Evolutionary conservation across 1,140 invertebrate genomes (phyloP), one percentile per base, ranked within the genome.

Genomic region (Triops longicaudatus): DNA sequence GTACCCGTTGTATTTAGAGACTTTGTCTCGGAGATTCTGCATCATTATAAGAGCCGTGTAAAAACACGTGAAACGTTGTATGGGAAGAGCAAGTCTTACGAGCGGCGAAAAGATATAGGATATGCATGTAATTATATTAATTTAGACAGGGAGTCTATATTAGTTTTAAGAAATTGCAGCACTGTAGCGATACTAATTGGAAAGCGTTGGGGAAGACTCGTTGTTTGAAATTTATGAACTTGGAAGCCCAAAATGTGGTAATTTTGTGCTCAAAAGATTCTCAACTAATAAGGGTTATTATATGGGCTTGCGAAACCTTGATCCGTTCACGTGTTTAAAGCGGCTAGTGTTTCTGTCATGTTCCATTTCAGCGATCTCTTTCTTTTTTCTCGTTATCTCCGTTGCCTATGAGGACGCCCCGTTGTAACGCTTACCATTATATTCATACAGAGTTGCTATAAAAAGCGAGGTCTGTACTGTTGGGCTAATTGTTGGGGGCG

Each of bases 401-500:
- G 31, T 37, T 37, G 31, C n/a, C 50, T 63, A 14, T 63, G 14
- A 0, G 1, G 50, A 63, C 50, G 50, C 50, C 50, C 50, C 50
- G 7, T 63, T 63, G 14, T 22, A 63, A 63, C n/a, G 50, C 17
- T 63, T 63, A 63, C 50, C 50, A 14, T 63, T 22, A 63, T 63
- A 17, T 22, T n/a, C 50, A 63, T 63, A 63, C 50, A 44, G 11
- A n/a, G 43, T 44, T 63, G 17, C 22, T 63, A 17, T 63, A 63
- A 63, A 63, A 63, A 22, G 17, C 17, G 1, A 63, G 50, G 50
- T 63, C 31, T 7, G 22, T 63, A 63, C 14, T 63, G 50, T 63
- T 63, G 50, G n/a, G 50, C 50, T 63, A 63, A 63, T 63, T 63
- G 50, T 63, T 63, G n/a, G 50, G 11, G 50, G 50, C 50, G 17